Percentiles rank a stretch among this genome's conserved stretches.
phyloP scores from a whole-genome alignment of 37 sponge, comb jelly and placozoan genomes.

The Dysidea cf. avara region DNA sequence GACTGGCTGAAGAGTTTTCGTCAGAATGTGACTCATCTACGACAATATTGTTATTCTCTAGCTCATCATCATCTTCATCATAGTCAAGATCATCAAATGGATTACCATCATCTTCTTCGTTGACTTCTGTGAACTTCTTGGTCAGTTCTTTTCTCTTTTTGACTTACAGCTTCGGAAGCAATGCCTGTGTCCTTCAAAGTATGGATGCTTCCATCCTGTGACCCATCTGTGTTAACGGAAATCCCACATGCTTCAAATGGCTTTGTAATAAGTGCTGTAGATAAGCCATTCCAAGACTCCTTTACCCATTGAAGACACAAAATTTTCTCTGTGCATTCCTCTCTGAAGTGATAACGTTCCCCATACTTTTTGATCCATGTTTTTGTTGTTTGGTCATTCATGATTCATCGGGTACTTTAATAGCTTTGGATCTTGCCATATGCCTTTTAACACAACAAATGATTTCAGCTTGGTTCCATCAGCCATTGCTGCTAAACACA shows the following conservation, averaged over 20 bases:
- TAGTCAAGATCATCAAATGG: slow-evolving; percentile 19
- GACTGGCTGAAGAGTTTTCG: too few species aligned
- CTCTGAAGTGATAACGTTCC: slow-evolving; percentile 40
- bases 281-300: slow-evolving; percentile 38
- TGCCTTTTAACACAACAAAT: slow-evolving; percentile 63
- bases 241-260: slow-evolving; percentile 57
- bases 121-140: neutral
- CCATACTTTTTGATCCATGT: slow-evolving; percentile 40
- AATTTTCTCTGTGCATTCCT: slow-evolving; percentile 60
- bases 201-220: slow-evolving; percentile 37
- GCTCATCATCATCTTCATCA: too few species aligned
- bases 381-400: slow-evolving; percentile 52
- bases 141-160: neutral
- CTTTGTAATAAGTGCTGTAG: slow-evolving; percentile 33
- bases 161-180: slow-evolving; percentile 11
- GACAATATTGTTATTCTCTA: too few species aligned
- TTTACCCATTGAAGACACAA: slow-evolving; percentile 40
- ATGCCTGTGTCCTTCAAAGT: slow-evolving; percentile 40
- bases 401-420: slow-evolving; percentile 17
- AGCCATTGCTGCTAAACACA: slow-evolving; percentile 60
- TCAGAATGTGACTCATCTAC: too few species aligned
- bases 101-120: neutral
- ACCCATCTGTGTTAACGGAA: slow-evolving; percentile 17
- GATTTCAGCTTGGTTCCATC: slow-evolving; percentile 63
- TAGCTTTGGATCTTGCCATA: slow-evolving; percentile 17